Evolutionary conservation across 2,888 invertebrate species (phyloP).

Genomic region (Apamea crenata): DNA sequence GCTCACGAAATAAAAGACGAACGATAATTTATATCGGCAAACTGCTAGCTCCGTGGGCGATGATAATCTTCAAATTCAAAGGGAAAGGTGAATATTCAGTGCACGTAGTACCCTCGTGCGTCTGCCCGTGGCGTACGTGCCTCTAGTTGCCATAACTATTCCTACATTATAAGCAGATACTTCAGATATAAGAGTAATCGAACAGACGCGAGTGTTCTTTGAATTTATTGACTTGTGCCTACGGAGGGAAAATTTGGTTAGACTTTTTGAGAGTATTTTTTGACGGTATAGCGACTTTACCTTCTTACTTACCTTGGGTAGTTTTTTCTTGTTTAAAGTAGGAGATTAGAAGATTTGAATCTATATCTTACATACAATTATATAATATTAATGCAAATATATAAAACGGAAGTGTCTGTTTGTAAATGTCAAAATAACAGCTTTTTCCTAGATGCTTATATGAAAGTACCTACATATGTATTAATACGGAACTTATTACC

Average conservation of each 20-base stretch:
- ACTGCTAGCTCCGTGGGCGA: slow-evolving; percentile 57
- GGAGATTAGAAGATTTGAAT: not conserved
- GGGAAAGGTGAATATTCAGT: slow-evolving; percentile 67
- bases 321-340: not conserved
- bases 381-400: too few relatives aligned
- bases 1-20: slow-evolving; percentile 47
- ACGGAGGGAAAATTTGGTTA: slow-evolving; percentile 10
- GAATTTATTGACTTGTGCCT: slow-evolving; percentile 41
- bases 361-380: too few relatives aligned
- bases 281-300: not conserved
- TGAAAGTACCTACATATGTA: too few relatives aligned
- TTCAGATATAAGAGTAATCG: slow-evolving; percentile 57
- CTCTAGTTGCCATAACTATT: slow-evolving; percentile 69
- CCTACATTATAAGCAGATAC: slow-evolving; percentile 66
- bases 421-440: too few relatives aligned
- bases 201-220: slow-evolving; percentile 54
- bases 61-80: slow-evolving; percentile 74
- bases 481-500: too few relatives aligned
- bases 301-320: not conserved
- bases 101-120: slow-evolving; percentile 71
- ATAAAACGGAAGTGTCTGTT: too few relatives aligned
- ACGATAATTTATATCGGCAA: slow-evolving; percentile 64
- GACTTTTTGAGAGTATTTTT: slow-evolving; percentile 21
- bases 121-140: slow-evolving; percentile 71
- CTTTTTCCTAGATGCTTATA: too few relatives aligned